Evolutionary conservation across 1,140 invertebrate genomes (phyloP), one percentile per base, ranked within the genome.

Genomic region (Drosophila lacertosa): DNA sequence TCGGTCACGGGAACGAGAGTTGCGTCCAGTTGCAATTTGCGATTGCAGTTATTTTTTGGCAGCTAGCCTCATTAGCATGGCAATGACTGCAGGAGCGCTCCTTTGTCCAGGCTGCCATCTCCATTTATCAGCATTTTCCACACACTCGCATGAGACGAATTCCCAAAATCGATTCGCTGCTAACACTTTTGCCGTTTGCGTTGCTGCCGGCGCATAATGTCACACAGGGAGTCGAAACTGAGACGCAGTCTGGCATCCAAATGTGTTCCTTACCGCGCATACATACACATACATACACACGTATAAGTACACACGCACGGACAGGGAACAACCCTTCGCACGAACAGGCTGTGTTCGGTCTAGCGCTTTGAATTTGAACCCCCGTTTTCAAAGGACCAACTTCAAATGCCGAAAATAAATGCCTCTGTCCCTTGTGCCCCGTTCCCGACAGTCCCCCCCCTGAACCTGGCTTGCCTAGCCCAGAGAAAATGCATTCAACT

Each of bases 401-500:
- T 86, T 86, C 82, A 86, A 86, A 86, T 86, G 83, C 82, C 82
- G 82, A 86, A 86, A 88, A 86, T 86, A 86, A 86, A 84, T 86
- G 81, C 81, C 80, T 57, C 67, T 45, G 64, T 45, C 67, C 60
- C 66, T 48, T 42, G 44, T 47, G 45, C 39, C 45, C 50, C 24
- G 42, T 54, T 24, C 20, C 40, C 42, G 15, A n/a, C n/a, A n/a
- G n/a, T n/a, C n/a, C n/a, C n/a, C 29, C 33, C 15, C 26, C 9
- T 7, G 4, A 5, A 7, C 9, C 24, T 45, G 13, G n/a, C 22
- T 54, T 60, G 37, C 47, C 39, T 18, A 47, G 57, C 67, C 48
- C 65, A 74, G 72, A 78, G 81, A 84, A 84, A 84, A 80, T 84
- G 80, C 80, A 84, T 84, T 84, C 73, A 62, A 59, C 57, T n/a